Conservation (phyloP, 1,140 invertebrate species). For the Agraylea sexmaculata region DNA sequence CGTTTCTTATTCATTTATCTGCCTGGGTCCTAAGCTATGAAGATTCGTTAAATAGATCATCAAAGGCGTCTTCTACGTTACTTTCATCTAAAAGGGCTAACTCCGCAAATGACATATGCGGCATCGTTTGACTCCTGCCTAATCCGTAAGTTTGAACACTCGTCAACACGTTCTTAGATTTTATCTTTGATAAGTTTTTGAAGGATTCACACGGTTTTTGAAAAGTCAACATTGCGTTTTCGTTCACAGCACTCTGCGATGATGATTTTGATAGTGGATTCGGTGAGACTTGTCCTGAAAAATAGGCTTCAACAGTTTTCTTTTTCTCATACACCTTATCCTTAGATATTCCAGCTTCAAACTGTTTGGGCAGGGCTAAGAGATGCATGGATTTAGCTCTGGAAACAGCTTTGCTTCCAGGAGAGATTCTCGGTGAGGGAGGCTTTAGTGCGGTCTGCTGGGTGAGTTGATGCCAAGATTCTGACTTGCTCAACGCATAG, state of each 20-base stretch:
- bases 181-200: background rate
- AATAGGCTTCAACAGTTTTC: slow-evolving; percentile 69
- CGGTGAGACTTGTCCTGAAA: slow-evolving; percentile 39
- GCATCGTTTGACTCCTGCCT: slow-evolving; percentile 62
- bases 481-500: slow-evolving; percentile 54
- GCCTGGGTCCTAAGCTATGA: slow-evolving; percentile 7
- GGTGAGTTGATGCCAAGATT: slow-evolving; percentile 63
- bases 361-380: slow-evolving; percentile 59
- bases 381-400: slow-evolving; percentile 62
- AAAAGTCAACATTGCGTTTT: slow-evolving; percentile 12
- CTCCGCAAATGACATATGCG: slow-evolving; percentile 48
- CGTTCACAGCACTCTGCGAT: slow-evolving; percentile 18
- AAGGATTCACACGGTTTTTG: slow-evolving; percentile 1
- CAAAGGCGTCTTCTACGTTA: slow-evolving; percentile 65
- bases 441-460: slow-evolving; percentile 26
- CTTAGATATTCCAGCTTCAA: slow-evolving; percentile 61
- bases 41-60: slow-evolving; percentile 53
- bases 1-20: background rate
- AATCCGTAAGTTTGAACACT: slow-evolving; percentile 35
- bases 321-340: slow-evolving; percentile 62
- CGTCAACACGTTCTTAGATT: slow-evolving; percentile 25
- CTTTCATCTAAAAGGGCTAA: slow-evolving; percentile 51
- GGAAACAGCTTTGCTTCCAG: slow-evolving; percentile 34
- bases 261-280: slow-evolving; percentile 21
- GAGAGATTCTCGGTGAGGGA: slow-evolving; percentile 25